Percentiles rank a stretch among this genome's conserved stretches.
These are phyloP conservation scores for Dipodomys spectabilis DNA, from an alignment of 2,113 vertebrate genomes.

Conservation along the genomic window DNA sequence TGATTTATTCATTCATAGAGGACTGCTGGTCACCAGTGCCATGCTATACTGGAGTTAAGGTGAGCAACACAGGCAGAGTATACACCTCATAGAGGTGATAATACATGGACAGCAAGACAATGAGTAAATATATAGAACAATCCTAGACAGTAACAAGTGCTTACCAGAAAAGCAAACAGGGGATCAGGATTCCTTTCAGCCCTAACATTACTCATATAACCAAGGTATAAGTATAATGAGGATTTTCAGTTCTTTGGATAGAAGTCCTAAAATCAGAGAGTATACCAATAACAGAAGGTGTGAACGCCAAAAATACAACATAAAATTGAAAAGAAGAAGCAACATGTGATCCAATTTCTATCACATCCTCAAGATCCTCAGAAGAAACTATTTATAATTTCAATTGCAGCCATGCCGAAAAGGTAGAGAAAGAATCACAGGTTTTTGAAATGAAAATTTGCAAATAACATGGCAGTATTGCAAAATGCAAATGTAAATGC, in stretches of 20 bases:
- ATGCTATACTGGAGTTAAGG: too few species aligned
- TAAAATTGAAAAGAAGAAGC: constrained; percentile 37
- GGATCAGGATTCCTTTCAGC: background rate
- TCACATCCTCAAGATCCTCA: background rate
- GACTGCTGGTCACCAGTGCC: too few species aligned
- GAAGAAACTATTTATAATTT: constrained; percentile 53
- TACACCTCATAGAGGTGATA: rapidly evolving
- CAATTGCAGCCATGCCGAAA: constrained; percentile 58
- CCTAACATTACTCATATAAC: background rate
- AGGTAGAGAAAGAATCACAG: constrained; percentile 77
- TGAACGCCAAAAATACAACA: background rate
- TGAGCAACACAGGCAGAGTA: too few species aligned
- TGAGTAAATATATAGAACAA: background rate
- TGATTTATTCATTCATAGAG: background rate
- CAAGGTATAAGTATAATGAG: background rate
- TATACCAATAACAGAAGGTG: background rate
- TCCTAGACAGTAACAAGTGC: background rate
- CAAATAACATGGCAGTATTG: constrained; percentile 78
- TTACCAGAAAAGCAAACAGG: background rate
- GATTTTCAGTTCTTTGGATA: background rate
- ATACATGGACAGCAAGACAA: background rate
- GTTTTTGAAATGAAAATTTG: constrained; percentile 76
- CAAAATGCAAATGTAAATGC: constrained; percentile 82
- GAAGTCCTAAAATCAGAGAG: constrained; percentile 6
- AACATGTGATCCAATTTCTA: background rate